Conservation (phyloP, 1,140 invertebrate genomes). For the Lerema accius region DNA sequence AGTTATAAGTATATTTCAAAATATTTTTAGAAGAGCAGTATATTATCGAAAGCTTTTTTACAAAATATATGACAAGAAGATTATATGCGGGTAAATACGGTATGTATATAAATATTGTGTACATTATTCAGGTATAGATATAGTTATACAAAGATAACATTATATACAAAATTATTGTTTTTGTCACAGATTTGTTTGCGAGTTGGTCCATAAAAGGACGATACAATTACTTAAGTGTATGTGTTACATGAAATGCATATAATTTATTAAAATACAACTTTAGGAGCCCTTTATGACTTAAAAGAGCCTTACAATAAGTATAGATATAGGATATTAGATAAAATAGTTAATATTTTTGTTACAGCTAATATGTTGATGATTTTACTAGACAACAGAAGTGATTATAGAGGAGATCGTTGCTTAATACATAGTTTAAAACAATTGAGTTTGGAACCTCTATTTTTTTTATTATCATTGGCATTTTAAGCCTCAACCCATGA, state of each 20-base stretch:
- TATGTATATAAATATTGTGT: constrained; percentile 44
- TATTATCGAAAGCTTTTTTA: constrained; percentile 19
- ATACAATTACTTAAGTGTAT: constrained; percentile 28
- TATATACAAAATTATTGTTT: constrained; percentile 79
- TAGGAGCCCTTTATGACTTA: not conserved
- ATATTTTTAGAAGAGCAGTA: constrained; percentile 22
- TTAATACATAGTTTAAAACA: too few species aligned
- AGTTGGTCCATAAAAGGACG: constrained; percentile 54
- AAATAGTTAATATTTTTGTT: not conserved
- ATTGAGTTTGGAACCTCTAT: too few species aligned
- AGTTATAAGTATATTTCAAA: too few species aligned
- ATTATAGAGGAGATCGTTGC: too few species aligned
- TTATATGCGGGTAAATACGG: constrained; percentile 30
- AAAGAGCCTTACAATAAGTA: not conserved
- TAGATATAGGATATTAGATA: not conserved
- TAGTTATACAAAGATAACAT: constrained; percentile 45
- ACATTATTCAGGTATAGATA: constrained; percentile 60
- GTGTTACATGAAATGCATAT: constrained; percentile 22
- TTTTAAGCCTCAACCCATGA: too few species aligned
- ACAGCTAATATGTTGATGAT: not conserved
- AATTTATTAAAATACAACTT: constrained; percentile 26
- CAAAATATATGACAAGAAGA: constrained; percentile 22
- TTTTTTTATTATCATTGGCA: too few species aligned
- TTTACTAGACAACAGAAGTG: not conserved
- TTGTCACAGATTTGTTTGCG: constrained; percentile 68